Evolutionary conservation across 1,140 invertebrate species (phyloP), one percentile per base, ranked within the genome.

Genomic region (Drosophila sproati): DNA sequence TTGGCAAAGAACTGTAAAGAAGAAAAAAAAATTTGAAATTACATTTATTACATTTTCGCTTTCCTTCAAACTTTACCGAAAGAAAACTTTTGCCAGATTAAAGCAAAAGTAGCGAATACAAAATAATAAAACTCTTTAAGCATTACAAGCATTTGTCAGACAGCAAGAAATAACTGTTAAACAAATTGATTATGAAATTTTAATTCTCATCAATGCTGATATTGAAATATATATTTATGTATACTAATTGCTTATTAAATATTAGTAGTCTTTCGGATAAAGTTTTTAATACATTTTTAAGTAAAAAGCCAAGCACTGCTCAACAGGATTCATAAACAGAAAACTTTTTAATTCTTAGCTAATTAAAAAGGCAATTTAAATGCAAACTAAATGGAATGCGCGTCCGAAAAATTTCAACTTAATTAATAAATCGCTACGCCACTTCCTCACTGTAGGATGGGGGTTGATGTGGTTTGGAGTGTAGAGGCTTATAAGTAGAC

Each of bases 351-450:
- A 78, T 78, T 35, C 76, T 75, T 56, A 75, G 63, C 72, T 81
- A 81, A 82, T 82, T 82, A 75, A 78, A 78, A 78, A 78, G 45
- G 34, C 63, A 81, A 78, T 82, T 82, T 82, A 81, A 72, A 76
- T 82, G 80, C 80, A 78, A 76, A 73, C 75, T 78, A 78, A 60
- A 68, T 69, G 59, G 57, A 78, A 69, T 66, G 55, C 56, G 64
- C 64, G 29, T 57, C 48, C 48, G 29, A 37, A 63, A 70, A 71
- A 50, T 64, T 71, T 34, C 32, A 78, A 75, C 54, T 78, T 67
- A 72, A 78, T 72, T 77, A 77, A 77, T 77, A 79, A 77, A 69
- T 66, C 64, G 71, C 35, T 39, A 43, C 68, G 59, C 43, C 28
- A 62, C 48, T 48, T 73, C 48, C 34, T 29, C 45, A 28, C 43